Percentiles rank a stretch among this genome's conserved stretches.
These are phyloP conservation scores for Idaea straminata DNA, from an alignment of 2,888 invertebrate species.

Conservation along the genomic window DNA sequence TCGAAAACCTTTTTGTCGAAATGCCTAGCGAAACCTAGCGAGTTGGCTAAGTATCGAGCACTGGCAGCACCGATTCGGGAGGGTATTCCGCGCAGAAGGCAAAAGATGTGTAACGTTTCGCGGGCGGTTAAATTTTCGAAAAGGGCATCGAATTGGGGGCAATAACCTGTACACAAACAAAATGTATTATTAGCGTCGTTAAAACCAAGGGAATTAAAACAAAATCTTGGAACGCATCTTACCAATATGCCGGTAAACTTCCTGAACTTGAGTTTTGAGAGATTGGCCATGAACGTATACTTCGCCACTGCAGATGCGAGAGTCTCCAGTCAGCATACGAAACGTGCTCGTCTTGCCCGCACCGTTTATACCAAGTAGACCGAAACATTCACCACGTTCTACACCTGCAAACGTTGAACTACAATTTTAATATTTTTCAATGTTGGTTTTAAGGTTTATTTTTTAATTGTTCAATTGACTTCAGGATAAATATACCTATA, in stretches of 20 bases:
- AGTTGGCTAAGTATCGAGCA: conserved; percentile 70
- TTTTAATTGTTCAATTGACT: neutral
- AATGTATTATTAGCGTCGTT: neutral
- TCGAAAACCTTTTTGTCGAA: conserved; percentile 80
- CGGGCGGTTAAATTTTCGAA: conserved; percentile 85
- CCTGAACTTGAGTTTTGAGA: conserved; percentile 74
- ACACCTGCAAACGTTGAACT: conserved; percentile 73
- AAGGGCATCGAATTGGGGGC: conserved; percentile 88
- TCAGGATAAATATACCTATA: too few species aligned
- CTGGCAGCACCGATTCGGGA: conserved; percentile 61
- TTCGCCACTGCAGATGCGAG: conserved; percentile 83
- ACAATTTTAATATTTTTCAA: neutral
- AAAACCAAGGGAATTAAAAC: neutral
- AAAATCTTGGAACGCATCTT: conserved; percentile 17
- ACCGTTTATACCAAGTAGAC: conserved; percentile 90
- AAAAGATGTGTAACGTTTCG: conserved; percentile 84
- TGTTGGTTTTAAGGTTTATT: neutral
- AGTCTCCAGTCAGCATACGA: conserved; percentile 92
- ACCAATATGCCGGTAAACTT: conserved; percentile 81
- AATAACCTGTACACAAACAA: conserved; percentile 76
- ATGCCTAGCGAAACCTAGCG: conserved; percentile 81
- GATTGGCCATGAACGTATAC: conserved; percentile 78
- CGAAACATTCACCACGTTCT: conserved; percentile 88
- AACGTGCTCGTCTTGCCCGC: conserved; percentile 95
- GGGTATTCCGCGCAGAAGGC: conserved; percentile 82